These are phyloP conservation scores for Proteles cristata DNA, from an alignment of 2,113 vertebrate genomes.

Conservation along the genomic window DNA sequence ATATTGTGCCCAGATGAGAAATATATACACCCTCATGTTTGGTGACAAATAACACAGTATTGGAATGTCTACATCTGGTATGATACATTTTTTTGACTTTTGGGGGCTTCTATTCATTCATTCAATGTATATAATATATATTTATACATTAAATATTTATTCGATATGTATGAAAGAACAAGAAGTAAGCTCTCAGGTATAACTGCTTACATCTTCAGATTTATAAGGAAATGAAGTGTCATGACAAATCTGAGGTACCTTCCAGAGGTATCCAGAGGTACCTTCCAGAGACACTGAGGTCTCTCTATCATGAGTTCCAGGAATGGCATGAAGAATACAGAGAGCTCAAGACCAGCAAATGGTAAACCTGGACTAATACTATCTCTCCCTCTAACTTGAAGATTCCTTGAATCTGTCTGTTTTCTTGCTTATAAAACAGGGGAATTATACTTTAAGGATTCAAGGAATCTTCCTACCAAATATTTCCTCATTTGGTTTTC, in stretches of 20 bases:
- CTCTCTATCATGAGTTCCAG: background rate
- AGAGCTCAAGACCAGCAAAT: background rate
- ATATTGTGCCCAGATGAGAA: background rate
- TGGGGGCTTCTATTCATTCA: background rate
- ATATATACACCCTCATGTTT: background rate
- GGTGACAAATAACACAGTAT: background rate
- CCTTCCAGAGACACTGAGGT: background rate
- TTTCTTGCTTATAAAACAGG: background rate
- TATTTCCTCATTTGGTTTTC: background rate
- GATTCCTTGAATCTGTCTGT: background rate
- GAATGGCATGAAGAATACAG: background rate
- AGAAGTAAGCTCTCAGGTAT: background rate
- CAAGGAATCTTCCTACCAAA: background rate
- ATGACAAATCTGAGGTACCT: background rate
- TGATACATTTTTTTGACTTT: background rate
- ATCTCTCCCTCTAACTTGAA: background rate
- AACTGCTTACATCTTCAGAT: background rate
- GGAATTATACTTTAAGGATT: background rate
- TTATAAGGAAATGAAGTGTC: background rate
- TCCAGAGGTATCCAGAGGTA: no score
- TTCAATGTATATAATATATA: background rate
- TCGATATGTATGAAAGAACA: background rate
- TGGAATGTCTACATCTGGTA: background rate
- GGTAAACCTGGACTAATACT: background rate
- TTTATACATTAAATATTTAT: background rate